Evolutionary conservation across 1,140 invertebrate genomes (phyloP).

Genomic region (Hestina assimilis): DNA sequence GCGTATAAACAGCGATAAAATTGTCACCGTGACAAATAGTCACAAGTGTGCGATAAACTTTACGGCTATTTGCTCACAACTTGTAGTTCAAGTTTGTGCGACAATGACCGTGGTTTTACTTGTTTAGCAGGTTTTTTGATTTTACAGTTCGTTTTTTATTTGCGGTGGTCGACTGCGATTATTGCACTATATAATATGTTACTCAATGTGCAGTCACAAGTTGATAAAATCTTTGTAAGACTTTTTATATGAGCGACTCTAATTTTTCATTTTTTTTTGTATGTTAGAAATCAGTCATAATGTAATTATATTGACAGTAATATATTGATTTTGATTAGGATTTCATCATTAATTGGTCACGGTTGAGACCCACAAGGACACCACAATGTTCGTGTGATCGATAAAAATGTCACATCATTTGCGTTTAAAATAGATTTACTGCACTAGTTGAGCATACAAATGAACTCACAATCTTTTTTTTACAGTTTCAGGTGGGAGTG

Average conservation of each 20-base stretch:
- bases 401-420: too few species aligned
- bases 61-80: constrained; percentile 35
- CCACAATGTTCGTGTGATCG: too few species aligned
- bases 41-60: constrained; percentile 1
- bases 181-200: constrained; percentile 4
- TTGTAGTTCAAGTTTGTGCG: constrained; percentile 41
- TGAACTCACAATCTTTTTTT: background rate
- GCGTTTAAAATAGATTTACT: too few species aligned
- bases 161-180: background rate
- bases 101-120: constrained; percentile 54
- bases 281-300: too few species aligned
- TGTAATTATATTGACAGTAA: background rate
- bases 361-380: too few species aligned
- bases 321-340: too few species aligned
- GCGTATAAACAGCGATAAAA: constrained; percentile 2
- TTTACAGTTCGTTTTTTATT: constrained; percentile 39
- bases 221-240: background rate
- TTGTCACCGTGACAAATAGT: constrained; percentile 1
- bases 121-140: constrained; percentile 49
- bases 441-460: background rate
- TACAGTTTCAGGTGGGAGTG: constrained; percentile 53
- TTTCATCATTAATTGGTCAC: too few species aligned
- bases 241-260: background rate
- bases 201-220: background rate
- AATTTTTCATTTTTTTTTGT: background rate